Evolutionary conservation across 23 tunicate genomes (phyloP), one percentile per base, ranked within the genome.

Genomic region (Ciona savignyi): DNA sequence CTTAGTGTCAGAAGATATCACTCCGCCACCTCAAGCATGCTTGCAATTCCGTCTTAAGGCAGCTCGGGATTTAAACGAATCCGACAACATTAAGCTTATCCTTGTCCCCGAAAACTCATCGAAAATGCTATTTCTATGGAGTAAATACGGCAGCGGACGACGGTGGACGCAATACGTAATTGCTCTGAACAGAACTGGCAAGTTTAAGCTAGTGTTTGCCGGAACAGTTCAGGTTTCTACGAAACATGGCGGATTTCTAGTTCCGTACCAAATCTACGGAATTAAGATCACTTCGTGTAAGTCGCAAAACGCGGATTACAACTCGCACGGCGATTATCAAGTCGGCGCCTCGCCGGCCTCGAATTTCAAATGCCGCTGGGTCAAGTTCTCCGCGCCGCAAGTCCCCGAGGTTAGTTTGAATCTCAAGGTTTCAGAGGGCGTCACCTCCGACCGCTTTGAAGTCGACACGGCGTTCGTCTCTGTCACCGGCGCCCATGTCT

Each of bases 331-430:
- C 56, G 56, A 6, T 6, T 42, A 42, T 42, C 9, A 42, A 42
- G 56, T 15, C 56, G 56, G 56, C 56, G 56, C 56, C 56, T 74
- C 78, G 23, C 68, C 78, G 9, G 29, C 30, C 69, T 29, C 49
- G 29, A 74, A 28, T 64, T 25, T 32, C 34, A 61, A 48, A 60
- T 74, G 78, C 29, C 23, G 29, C 2, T 74, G 78, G 78, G 1
- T 22, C 15, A 32, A 1, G 1, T 30, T 74, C 28, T 28, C 9
- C 15, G 9, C 56, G 56, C 11, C 15, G 9, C 56, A 15, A 15
- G 56, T 42, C 56, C 56, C 56, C 11, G 15, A 42, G 56, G 56
- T 42, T 9, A 9, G 15, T 6, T 15, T 42, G 9, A 6, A 9
- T 42, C 9, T 42, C 15, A 42, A 6, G 56, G 15, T 24, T 25